Conservation (phyloP, 2,888 invertebrate species). For the Drosophila lacicola region DNA sequence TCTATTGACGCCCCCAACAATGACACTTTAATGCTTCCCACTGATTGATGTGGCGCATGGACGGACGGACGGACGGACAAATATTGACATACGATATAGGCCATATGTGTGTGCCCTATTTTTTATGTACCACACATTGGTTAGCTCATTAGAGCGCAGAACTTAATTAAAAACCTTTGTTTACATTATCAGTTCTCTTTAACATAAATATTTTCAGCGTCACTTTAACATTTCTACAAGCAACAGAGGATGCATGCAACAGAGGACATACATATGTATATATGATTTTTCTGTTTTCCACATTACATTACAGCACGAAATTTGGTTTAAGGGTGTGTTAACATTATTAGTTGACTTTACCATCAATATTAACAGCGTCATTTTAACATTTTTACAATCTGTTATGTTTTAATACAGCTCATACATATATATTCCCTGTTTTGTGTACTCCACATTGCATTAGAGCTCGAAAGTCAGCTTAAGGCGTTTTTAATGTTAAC, state of each 20-base stretch:
- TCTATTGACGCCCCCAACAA: constrained; percentile 73
- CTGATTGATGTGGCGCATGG: constrained; percentile 69
- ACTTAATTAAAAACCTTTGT: constrained; percentile 24
- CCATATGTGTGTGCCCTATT: constrained; percentile 47
- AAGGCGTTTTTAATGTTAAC: too few species aligned
- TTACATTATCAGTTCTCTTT: neutral
- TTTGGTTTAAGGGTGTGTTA: too few species aligned
- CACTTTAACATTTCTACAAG: neutral
- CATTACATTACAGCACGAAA: too few species aligned
- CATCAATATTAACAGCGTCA: neutral
- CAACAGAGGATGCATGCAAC: too few species aligned
- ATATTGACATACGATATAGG: constrained; percentile 62
- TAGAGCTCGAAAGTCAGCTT: too few species aligned
- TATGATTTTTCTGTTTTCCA: neutral
- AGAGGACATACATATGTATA: neutral
- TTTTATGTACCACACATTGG: constrained; percentile 15
- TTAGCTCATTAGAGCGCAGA: constrained; percentile 32
- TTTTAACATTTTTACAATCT: neutral
- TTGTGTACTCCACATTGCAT: neutral
- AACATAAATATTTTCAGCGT: neutral
- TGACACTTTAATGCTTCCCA: constrained; percentile 71
- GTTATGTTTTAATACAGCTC: neutral
- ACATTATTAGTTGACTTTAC: too few species aligned
- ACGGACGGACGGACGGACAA: constrained; percentile 11
- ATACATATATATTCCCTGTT: neutral